Evolutionary conservation across 2,888 invertebrate genomes (phyloP).

Genomic region (Linnaemya tessellans): DNA sequence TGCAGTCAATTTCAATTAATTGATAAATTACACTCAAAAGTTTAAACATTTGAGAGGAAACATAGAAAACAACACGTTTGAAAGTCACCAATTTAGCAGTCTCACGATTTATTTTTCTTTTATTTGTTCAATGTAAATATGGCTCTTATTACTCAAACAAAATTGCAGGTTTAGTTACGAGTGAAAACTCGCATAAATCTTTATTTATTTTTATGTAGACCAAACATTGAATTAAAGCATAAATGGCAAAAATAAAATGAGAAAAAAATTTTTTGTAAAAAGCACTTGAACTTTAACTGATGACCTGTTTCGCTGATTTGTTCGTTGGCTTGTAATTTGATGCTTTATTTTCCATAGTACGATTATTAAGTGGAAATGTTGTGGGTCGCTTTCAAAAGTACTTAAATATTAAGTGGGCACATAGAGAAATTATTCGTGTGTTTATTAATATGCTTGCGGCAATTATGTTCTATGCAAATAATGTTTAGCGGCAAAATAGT

Average conservation of each 20-base stretch:
- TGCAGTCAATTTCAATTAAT: too few species aligned
- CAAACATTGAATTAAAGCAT: slow-evolving; percentile 53
- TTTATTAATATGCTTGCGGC: slow-evolving; percentile 3
- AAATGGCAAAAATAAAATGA: slow-evolving; percentile 42
- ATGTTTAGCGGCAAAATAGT: slow-evolving; percentile 26
- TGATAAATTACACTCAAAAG: too few species aligned
- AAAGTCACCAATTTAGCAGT: slow-evolving; percentile 10
- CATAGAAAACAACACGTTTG: not conserved
- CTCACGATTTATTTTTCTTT: not conserved
- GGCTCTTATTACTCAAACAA: not conserved
- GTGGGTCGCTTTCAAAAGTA: slow-evolving; percentile 49
- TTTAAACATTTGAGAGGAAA: not conserved
- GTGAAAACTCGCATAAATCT: not conserved
- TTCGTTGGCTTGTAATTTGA: slow-evolving; percentile 33
- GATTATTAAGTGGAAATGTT: slow-evolving; percentile 26
- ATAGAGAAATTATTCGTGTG: slow-evolving; percentile 37
- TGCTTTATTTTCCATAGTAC: slow-evolving; percentile 23
- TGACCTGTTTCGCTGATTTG: slow-evolving; percentile 69
- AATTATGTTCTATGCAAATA: not conserved
- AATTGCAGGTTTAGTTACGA: not conserved
- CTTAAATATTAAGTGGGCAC: slow-evolving; percentile 58
- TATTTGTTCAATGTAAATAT: not conserved
- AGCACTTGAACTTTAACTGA: slow-evolving; percentile 71
- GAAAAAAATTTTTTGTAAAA: slow-evolving; percentile 1
- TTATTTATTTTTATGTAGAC: slow-evolving; percentile 29